Conservation (phyloP, 2,797 vertebrate species). For the Propithecus deckenii region DNA sequence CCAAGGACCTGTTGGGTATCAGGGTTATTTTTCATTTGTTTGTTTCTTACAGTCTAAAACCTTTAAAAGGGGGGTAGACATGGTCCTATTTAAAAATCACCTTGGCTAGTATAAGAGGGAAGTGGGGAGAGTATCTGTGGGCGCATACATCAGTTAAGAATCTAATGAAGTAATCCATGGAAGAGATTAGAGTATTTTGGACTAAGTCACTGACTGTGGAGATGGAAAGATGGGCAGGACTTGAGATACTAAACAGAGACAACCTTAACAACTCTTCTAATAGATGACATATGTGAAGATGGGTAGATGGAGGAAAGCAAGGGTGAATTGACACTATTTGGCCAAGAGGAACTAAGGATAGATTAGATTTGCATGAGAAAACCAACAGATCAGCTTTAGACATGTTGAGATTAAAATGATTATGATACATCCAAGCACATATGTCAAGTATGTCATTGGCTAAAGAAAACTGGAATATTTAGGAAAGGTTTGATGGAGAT, state of each 20-base stretch:
- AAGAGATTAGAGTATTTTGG: background rate
- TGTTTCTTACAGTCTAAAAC: background rate
- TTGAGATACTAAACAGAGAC: background rate
- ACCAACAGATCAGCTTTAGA: background rate
- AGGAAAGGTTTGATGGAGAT: background rate
- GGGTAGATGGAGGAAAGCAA: background rate
- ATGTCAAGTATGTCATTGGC: background rate
- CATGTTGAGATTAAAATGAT: background rate
- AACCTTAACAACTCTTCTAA: background rate
- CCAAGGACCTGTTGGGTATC: background rate
- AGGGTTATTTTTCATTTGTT: background rate
- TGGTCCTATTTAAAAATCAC: background rate
- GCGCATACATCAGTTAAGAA: background rate
- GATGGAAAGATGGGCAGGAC: background rate
- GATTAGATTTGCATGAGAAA: background rate
- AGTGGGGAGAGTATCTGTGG: background rate
- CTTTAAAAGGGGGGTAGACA: background rate
- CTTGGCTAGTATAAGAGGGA: background rate
- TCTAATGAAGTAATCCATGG: background rate
- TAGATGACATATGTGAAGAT: background rate
- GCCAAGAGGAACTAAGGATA: background rate
- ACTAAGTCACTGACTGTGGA: background rate
- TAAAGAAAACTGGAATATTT: background rate
- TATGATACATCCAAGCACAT: background rate
- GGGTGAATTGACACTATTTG: background rate